Base-by-base conservation (phyloP, 2,113 vertebrate species). In the Trinectes maculatus region DNA sequence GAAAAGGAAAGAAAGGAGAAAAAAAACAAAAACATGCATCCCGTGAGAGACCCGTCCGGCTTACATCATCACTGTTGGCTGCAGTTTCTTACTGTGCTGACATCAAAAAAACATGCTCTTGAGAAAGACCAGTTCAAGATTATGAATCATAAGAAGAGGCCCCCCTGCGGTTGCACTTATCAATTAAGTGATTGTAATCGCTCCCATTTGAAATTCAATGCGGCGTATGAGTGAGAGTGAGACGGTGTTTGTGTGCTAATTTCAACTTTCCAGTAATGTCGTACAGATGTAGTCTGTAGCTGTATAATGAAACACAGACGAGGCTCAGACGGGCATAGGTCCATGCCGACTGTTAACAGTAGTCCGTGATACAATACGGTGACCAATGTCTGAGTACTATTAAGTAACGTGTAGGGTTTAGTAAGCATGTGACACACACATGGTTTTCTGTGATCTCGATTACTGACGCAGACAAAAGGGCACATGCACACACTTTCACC, bases 151-250 rank as follows among this genome's bases (percentile, higher is more conserved):
- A 22, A 64, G 57, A 69, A 70, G 71, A 80, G 59, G 29, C 51
- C 57, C 57, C 80, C 54, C 75, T 71, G 89, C 77, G 90, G 86
- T 86, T 33, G 55, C 67, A 66, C 72, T 85, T 69, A 89, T 92
- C 91, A 92, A 90, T 93, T 85, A 91, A 67, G 85, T 85, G 83
- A 89, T 85, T 91, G 82, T 91, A 70, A 86, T 91, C 77, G 66
- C 67, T 73, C 79, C 89, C 74, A 87, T 88, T 90, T 77, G 59
- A 74, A 85, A 88, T 86, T 82, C 80, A 76, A 28, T 90, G 91
- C 44, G 88, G 90, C 87, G 85, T 75, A 75, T 92, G 89, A 92
- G 89, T 77, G 88, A 89, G 89, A 92, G 88, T 90, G 66, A 85
- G 86, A 71, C 72, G 66, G 71, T 66, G 77, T 85, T 84, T 87